Base-by-base conservation (phyloP, 2,113 vertebrate species). In the Sciurus niger region DNA sequence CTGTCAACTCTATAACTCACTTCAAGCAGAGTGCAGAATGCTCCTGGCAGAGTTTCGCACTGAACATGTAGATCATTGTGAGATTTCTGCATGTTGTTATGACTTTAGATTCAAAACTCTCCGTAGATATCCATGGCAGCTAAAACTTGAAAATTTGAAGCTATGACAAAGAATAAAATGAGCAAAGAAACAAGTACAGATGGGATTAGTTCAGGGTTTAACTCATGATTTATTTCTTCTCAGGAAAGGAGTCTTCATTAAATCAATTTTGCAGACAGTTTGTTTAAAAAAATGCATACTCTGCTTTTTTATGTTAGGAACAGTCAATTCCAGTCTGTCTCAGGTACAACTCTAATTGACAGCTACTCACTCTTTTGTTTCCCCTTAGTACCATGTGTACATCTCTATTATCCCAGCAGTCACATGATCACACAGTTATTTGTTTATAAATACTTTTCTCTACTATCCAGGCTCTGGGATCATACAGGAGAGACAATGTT, bases 1-100 rank as follows among this genome's bases (percentile, higher is more conserved):
- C 98, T 98, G 98, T 98, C 98, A 97, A 55, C 37, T 98, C 84
- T 37, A 55, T 98, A 24, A 82, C 89, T 89, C 88, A 72, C 95
- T 73, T 94, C 51, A 78, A 43, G 28, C 10, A 73, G 12, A 58
- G 25, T n/a, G 78, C 34, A 51, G 28, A 79, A 76, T 76, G 28
- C 10, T 58, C 25, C 46, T 28, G 4, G 8, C 60, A 30, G 30
- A 25, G 2, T 84, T 79, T 94, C 11, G 55, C 7, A 14, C 34
- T 79, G 48, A 91, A 89, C 79, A 78, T 53, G 17, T 40, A 78
- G 48, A 20, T 40, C 32, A 40, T n/a, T 92, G n/a, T 88, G 88
- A 80, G 70, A 37, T 77, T 14, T 70, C 48, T 91, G 18, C 16
- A 63, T 34, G 1, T 1, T 79, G 20, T 37, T 72, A 53, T 5